A percentile compares a stretch with the other conserved stretches of the same genome.
Conservation (phyloP, 2,797 vertebrate genomes). For the Acanthis flammea region DNA sequence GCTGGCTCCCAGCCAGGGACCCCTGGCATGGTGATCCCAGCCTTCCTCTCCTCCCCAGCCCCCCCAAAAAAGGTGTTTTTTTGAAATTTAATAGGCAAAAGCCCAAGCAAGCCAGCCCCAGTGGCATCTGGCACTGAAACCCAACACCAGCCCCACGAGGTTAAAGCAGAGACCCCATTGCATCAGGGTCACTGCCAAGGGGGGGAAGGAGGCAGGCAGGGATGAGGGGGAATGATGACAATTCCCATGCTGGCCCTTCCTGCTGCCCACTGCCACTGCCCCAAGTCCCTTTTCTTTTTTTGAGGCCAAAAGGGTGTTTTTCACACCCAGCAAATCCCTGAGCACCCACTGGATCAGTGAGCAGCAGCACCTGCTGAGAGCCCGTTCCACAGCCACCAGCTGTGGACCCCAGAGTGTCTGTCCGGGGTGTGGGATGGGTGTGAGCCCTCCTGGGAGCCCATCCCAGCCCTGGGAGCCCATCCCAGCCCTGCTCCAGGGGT, state of each 20-base stretch:
- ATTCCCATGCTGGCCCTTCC: accelerated
- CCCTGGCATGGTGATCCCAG: neutral
- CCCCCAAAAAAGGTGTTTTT: neutral
- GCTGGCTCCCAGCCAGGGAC: conserved; percentile 4
- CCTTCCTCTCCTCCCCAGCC: neutral
- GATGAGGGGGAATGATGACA: accelerated
- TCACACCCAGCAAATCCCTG: neutral
- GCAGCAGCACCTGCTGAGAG: neutral
- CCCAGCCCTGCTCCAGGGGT: neutral
- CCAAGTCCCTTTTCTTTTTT: neutral
- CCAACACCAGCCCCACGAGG: neutral
- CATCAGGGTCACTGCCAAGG: neutral
- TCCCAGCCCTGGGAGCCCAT: accelerated
- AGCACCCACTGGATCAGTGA: accelerated
- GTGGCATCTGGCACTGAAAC: conserved; percentile 11
- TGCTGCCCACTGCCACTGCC: neutral
- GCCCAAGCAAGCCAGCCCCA: neutral
- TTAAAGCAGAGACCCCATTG: neutral
- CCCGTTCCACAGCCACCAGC: accelerated
- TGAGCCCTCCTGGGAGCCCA: neutral
- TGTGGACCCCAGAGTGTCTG: accelerated
- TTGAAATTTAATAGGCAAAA: neutral
- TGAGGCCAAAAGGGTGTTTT: neutral
- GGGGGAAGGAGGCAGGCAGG: neutral
- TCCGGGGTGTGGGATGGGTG: accelerated